These are phyloP conservation scores for Pagrus major DNA, from an alignment of 2,113 vertebrate genomes.

Conservation along the genomic window DNA sequence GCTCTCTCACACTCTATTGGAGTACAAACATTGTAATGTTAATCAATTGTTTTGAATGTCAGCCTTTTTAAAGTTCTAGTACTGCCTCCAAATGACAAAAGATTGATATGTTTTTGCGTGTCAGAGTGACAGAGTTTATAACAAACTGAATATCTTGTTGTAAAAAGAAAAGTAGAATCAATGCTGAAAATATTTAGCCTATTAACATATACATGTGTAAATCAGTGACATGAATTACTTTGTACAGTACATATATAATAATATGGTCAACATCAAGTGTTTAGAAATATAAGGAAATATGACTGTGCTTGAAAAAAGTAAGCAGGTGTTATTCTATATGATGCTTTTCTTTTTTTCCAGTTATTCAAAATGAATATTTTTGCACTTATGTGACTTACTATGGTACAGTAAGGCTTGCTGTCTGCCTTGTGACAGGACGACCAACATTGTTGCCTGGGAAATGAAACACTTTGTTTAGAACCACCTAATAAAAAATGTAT, in stretches of 20 bases:
- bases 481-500: not conserved
- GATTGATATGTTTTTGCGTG: not conserved
- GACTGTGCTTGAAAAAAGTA: not conserved
- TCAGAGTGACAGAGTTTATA: not conserved
- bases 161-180: not conserved
- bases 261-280: not conserved
- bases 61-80: conserved; percentile 61
- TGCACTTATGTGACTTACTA: not conserved
- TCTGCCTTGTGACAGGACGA: not conserved
- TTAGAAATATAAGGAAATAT: not conserved
- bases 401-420: not conserved
- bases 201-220: not conserved
- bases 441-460: too few relatives aligned
- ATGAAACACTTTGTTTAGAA: not conserved
- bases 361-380: not conserved
- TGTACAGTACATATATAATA: not conserved
- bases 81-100: conserved; percentile 36
- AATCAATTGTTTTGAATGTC: conserved; percentile 60
- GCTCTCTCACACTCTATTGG: conserved; percentile 51
- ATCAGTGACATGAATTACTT: not conserved
- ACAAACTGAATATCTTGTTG: not conserved
- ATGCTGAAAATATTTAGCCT: not conserved
- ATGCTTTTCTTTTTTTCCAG: not conserved
- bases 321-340: not conserved
- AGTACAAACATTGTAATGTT: conserved; percentile 41